Conservation (phyloP, 2,797 vertebrate species). For the Macrochelys suwanniensis region DNA sequence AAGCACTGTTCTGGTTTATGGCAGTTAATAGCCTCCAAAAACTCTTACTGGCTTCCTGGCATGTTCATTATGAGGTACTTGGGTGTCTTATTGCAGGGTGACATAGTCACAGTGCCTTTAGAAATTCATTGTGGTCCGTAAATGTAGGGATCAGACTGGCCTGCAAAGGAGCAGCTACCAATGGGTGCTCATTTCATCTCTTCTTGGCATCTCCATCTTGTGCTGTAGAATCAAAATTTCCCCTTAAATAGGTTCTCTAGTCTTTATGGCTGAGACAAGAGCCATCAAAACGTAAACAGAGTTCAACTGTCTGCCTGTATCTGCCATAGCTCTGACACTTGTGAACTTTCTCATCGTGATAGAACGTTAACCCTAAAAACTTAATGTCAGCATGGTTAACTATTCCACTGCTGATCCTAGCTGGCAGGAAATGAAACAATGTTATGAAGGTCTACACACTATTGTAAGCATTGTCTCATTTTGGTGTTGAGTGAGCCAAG, state of each 20-base stretch:
- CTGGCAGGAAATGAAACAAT: background rate
- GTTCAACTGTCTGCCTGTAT: background rate
- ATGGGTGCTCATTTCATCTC: background rate
- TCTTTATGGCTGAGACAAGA: background rate
- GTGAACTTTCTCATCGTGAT: background rate
- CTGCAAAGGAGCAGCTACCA: background rate
- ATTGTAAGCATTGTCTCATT: background rate
- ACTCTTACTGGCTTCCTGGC: background rate
- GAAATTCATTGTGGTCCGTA: background rate
- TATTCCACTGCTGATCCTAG: background rate
- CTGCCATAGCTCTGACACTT: background rate
- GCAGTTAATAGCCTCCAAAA: background rate
- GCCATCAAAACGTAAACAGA: background rate
- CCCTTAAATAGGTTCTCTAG: background rate
- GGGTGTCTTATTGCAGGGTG: background rate
- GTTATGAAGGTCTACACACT: background rate
- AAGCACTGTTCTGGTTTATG: background rate
- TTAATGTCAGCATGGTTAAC: background rate
- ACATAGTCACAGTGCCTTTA: background rate
- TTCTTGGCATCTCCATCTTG: background rate
- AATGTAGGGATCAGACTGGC: background rate
- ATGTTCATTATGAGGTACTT: background rate
- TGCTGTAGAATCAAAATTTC: background rate
- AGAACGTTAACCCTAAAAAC: background rate
- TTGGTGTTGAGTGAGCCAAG: too few relatives aligned